phyloP scores from a whole-genome alignment of 2,888 invertebrate species.

The Dorcus hopei region DNA sequence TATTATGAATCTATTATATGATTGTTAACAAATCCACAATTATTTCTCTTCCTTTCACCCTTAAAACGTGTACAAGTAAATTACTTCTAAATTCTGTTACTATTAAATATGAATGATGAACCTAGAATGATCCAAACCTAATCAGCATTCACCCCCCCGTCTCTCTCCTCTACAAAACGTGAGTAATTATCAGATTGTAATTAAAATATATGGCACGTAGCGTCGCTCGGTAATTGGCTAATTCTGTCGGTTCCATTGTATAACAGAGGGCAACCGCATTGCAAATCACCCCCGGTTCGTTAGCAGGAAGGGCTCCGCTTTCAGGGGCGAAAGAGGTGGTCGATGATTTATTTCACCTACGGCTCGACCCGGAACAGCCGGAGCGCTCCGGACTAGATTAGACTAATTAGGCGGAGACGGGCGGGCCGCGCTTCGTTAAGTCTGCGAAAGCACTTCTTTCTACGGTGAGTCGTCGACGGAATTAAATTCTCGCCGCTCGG shows the following conservation, averaged over 20 bases:
- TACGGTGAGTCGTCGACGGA: no score
- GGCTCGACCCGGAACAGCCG: not conserved
- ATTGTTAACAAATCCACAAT: not conserved
- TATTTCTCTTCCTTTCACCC: no score
- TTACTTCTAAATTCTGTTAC: no score
- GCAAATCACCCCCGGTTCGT: slow-evolving; percentile 48
- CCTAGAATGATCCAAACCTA: no score
- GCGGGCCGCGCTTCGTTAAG: slow-evolving; percentile 15
- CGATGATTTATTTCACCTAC: not conserved
- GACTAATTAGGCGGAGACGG: slow-evolving; percentile 20
- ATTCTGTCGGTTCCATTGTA: slow-evolving; percentile 49
- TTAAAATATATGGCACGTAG: slow-evolving; percentile 49
- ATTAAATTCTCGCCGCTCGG: no score
- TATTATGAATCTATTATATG: not conserved
- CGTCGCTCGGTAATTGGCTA: slow-evolving; percentile 49
- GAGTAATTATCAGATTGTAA: slow-evolving; percentile 48
- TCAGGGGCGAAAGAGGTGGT: slow-evolving; percentile 14
- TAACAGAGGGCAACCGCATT: slow-evolving; percentile 51
- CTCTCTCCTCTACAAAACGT: slow-evolving; percentile 4
- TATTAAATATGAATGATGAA: no score
- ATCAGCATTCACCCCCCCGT: no score
- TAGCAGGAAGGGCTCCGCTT: slow-evolving; percentile 31
- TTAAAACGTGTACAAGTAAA: no score
- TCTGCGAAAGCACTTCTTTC: slow-evolving; percentile 9
- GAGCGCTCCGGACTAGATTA: slow-evolving; percentile 22